Conservation (phyloP, 1,140 invertebrate species). For the Papilio xuthus region DNA sequence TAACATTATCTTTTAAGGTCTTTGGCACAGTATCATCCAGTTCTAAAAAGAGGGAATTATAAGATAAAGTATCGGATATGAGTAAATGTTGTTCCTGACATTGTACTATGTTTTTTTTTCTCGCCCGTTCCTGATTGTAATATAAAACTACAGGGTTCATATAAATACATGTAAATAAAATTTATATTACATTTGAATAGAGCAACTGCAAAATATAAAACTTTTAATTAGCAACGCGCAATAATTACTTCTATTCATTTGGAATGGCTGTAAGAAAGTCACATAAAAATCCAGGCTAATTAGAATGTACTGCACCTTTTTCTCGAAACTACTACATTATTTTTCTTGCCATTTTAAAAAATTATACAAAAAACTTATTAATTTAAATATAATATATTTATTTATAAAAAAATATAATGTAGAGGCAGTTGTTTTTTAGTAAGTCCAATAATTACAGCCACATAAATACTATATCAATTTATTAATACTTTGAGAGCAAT, state of each 20-base stretch:
- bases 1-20: neutral
- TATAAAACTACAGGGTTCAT: neutral
- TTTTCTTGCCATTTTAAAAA: neutral
- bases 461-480: too few species aligned
- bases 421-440: too few species aligned
- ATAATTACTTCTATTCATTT: neutral
- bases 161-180: neutral
- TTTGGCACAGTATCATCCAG: neutral
- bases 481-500: too few species aligned
- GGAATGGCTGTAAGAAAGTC: slow-evolving; percentile 2
- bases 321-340: neutral
- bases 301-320: neutral
- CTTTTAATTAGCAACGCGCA: slow-evolving; percentile 19
- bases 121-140: neutral
- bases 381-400: too few species aligned
- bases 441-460: too few species aligned
- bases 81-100: too few species aligned
- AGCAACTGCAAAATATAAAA: slow-evolving; percentile 8
- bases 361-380: neutral
- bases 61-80: neutral
- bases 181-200: neutral
- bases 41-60: neutral
- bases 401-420: too few species aligned
- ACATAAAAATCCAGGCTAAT: slow-evolving; percentile 16
- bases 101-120: neutral